phyloP scores from a whole-genome alignment of 2,888 invertebrate species.

The Synergus umbraculus region DNA sequence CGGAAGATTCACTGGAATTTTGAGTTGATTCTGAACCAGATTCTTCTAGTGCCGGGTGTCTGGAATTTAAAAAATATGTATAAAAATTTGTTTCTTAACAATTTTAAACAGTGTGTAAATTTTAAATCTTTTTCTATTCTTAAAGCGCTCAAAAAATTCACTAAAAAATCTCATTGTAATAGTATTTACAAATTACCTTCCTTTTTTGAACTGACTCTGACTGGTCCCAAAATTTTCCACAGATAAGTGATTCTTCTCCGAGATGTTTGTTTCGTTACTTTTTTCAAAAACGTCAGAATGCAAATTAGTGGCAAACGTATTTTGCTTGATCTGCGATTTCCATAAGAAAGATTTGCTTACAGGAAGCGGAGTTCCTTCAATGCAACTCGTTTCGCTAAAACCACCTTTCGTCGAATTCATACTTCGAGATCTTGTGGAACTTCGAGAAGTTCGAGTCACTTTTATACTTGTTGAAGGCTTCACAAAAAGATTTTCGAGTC shows the following conservation, averaged over 20 bases:
- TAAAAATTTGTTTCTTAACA: no score
- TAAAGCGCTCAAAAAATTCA: no score
- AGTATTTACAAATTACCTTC: background rate
- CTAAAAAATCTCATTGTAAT: no score
- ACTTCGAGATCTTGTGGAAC: background rate
- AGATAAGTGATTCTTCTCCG: background rate
- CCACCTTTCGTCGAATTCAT: conserved; percentile 9
- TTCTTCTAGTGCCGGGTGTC: conserved; percentile 6
- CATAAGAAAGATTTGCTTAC: conserved; percentile 60
- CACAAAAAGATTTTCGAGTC: conserved; percentile 57
- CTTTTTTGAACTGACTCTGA: background rate
- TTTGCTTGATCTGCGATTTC: conserved; percentile 58
- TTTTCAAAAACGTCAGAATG: background rate
- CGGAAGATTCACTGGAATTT: conserved; percentile 41
- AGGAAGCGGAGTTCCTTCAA: conserved; percentile 67
- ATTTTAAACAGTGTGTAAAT: no score
- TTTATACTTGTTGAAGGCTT: background rate
- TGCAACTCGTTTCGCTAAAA: conserved; percentile 49
- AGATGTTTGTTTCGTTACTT: background rate
- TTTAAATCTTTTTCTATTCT: no score
- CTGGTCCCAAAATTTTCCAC: background rate
- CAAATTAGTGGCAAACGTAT: conserved; percentile 44
- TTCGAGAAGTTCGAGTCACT: background rate
- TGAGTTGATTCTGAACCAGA: conserved; percentile 37
- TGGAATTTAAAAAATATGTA: conserved; percentile 48